Evolutionary conservation across 2,797 vertebrate species (phyloP).

Genomic region (Halcyon smyrnensis): DNA sequence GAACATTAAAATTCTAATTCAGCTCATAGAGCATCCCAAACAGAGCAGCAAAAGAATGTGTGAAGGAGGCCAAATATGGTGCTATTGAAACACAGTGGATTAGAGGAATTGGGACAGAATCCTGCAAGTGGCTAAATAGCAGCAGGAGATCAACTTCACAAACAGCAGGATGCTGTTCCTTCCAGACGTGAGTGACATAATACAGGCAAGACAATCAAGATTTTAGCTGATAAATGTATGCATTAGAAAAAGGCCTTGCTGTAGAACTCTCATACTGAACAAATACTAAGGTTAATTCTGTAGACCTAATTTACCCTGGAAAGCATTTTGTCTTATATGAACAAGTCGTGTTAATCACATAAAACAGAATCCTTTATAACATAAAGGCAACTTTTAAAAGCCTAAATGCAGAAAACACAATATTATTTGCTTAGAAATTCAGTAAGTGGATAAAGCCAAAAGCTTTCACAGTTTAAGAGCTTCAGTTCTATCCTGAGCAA

Average conservation of each 20-base stretch:
- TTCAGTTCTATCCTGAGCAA: not conserved
- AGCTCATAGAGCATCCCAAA: slow-evolving; percentile 31
- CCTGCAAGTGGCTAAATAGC: slow-evolving; percentile 65
- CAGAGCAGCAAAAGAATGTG: slow-evolving; percentile 42
- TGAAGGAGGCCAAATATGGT: slow-evolving; percentile 59
- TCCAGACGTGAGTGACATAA: slow-evolving; percentile 69
- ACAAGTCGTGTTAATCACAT: not conserved
- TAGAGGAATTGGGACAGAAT: slow-evolving; percentile 64
- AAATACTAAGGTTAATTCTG: not conserved
- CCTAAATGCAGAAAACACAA: not conserved
- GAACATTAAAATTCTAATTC: slow-evolving; percentile 48
- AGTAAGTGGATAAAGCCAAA: not conserved
- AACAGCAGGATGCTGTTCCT: slow-evolving; percentile 67
- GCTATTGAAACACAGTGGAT: slow-evolving; percentile 57
- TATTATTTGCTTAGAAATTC: not conserved
- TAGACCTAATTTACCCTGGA: not conserved
- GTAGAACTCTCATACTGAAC: not conserved
- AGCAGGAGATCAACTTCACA: slow-evolving; percentile 68
- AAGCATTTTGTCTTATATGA: not conserved
- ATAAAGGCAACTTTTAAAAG: not conserved
- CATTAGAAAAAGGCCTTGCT: not conserved
- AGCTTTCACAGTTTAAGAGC: not conserved
- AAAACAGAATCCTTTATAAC: not conserved
- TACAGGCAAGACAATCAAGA: slow-evolving; percentile 59
- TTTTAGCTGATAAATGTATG: slow-evolving; percentile 37